Conservation (phyloP, 2,797 vertebrate species). For the Microchirus variegatus region DNA sequence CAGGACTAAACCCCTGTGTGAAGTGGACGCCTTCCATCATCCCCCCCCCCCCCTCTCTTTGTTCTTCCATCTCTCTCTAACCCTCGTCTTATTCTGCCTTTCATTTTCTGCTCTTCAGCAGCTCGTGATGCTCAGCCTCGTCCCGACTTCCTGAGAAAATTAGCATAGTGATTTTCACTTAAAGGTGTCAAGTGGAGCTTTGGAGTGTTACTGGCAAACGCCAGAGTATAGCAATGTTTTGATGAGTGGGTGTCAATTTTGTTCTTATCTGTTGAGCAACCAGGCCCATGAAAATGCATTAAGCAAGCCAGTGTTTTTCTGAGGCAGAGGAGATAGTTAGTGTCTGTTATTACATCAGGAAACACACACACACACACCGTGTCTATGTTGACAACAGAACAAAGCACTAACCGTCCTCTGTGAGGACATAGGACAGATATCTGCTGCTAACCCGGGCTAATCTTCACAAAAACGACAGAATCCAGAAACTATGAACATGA, state of each 20-base stretch:
- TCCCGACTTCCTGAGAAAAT: not conserved
- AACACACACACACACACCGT: not conserved
- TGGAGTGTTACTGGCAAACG: not conserved
- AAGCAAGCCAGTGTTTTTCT: not conserved
- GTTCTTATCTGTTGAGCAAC: constrained; percentile 1
- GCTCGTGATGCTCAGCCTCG: not conserved
- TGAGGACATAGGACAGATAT: too few species aligned
- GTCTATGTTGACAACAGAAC: not conserved
- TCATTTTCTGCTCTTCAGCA: not conserved
- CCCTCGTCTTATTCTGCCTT: not conserved
- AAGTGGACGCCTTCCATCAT: not conserved
- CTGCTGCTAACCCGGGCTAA: too few species aligned
- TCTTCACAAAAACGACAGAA: too few species aligned
- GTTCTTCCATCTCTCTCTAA: not conserved
- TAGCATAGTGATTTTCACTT: constrained; percentile 3
- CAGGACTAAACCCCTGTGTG: too few species aligned
- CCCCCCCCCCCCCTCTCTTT: too few species aligned
- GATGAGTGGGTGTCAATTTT: constrained; percentile 1
- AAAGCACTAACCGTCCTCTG: not conserved
- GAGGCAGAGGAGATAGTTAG: not conserved
- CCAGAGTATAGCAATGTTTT: not conserved
- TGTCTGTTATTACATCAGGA: not conserved
- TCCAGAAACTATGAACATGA: too few species aligned
- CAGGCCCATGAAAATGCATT: not conserved
- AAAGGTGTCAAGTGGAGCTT: not conserved